Conservation (phyloP, 1,140 invertebrate species). For the Doryteuthis pealeii region DNA sequence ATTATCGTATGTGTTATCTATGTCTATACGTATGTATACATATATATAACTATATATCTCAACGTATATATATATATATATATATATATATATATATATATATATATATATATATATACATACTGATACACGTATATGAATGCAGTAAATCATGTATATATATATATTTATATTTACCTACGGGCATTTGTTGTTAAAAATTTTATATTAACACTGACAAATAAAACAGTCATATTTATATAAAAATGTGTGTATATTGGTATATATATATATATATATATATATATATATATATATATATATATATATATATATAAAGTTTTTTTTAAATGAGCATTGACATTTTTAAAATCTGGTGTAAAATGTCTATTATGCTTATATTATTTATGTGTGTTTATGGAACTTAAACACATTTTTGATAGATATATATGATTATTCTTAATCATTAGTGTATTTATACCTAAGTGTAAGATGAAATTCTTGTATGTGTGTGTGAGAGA, state of each 20-base stretch:
- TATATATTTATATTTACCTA: not conserved
- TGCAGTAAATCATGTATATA: not conserved
- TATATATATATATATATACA: conserved; percentile 3
- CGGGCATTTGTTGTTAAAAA: not conserved
- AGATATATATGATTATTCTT: no score
- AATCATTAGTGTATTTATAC: no score
- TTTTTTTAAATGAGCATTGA: not conserved
- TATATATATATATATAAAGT: conserved; percentile 1
- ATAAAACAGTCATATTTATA: not conserved
- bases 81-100: not conserved
- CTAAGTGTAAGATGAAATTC: no score
- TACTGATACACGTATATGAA: not conserved
- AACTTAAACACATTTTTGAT: no score
- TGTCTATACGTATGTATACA: not conserved
- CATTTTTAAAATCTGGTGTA: not conserved
- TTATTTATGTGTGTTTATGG: no score
- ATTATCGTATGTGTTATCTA: no score
- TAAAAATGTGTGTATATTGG: not conserved
- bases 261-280: not conserved
- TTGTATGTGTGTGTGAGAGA: no score
- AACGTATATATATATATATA: not conserved
- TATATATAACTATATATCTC: not conserved
- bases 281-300: not conserved
- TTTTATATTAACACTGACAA: no score
- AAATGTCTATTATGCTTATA: not conserved